phyloP scores from a whole-genome alignment of 2,113 vertebrate genomes.

The Parus major region DNA sequence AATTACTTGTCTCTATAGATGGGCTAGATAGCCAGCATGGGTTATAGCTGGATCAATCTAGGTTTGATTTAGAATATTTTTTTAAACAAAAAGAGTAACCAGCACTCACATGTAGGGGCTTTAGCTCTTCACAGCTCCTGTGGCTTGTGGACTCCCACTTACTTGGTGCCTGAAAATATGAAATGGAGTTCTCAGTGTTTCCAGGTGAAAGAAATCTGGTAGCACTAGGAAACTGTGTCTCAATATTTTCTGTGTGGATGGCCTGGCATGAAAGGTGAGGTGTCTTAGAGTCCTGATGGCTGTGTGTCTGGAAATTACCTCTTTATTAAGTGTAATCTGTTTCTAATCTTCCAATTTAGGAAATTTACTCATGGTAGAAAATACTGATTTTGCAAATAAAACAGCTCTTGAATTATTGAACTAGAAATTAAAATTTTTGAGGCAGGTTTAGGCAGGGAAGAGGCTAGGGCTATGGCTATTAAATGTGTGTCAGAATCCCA shows the following conservation, averaged over 20 bases:
- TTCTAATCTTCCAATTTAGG: background rate
- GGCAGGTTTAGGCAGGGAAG: accelerated
- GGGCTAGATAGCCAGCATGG: background rate
- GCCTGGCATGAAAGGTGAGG: background rate
- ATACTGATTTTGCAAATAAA: background rate
- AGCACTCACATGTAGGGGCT: background rate
- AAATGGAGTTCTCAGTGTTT: background rate
- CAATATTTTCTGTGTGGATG: background rate
- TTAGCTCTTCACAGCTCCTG: background rate
- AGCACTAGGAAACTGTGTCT: background rate
- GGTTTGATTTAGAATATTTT: background rate
- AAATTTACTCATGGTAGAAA: background rate
- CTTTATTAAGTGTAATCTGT: background rate
- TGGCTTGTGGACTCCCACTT: background rate
- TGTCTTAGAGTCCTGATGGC: background rate
- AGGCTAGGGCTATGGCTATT: background rate
- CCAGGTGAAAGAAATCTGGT: background rate
- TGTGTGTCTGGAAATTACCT: background rate
- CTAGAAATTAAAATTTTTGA: background rate
- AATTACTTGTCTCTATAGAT: background rate
- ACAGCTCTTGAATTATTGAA: background rate
- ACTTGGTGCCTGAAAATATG: background rate
- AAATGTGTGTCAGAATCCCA: background rate
- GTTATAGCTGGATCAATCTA: background rate
- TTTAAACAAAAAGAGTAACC: background rate